phyloP scores from a whole-genome alignment of 2,888 invertebrate genomes.

The Aleiodes testaceus region DNA sequence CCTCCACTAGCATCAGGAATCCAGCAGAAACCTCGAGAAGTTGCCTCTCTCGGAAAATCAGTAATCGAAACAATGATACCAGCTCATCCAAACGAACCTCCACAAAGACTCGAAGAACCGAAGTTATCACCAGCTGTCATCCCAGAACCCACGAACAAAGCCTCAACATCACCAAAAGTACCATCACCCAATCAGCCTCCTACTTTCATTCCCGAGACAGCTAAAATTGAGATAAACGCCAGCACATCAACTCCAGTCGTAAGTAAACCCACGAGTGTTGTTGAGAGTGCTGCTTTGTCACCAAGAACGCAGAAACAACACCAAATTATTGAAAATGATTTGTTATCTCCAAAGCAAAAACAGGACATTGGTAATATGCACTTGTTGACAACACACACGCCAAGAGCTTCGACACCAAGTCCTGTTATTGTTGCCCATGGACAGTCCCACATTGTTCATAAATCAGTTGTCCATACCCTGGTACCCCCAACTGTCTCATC shows the following conservation, averaged over 20 bases:
- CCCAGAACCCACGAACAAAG: conserved; percentile 67
- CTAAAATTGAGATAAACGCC: conserved; percentile 68
- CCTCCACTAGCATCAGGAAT: conserved; percentile 62
- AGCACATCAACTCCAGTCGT: conserved; percentile 61
- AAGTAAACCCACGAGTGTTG: conserved; percentile 52
- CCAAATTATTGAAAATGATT: conserved; percentile 53
- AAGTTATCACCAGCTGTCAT: conserved; percentile 68
- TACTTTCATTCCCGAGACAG: conserved; percentile 70
- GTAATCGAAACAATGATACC: conserved; percentile 69
- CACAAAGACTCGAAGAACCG: conserved; percentile 65
- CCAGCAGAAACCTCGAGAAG: conserved; percentile 59
- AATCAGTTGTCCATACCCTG: conserved; percentile 59
- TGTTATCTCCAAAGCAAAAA: conserved; percentile 62
- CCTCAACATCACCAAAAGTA: conserved; percentile 70
- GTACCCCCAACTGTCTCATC: conserved; percentile 53
- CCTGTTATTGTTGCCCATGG: conserved; percentile 73
- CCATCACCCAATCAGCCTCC: conserved; percentile 71
- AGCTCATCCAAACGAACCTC: conserved; percentile 61
- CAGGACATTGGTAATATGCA: conserved; percentile 75
- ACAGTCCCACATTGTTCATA: conserved; percentile 62
- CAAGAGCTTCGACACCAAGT: conserved; percentile 73
- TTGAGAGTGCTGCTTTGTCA: conserved; percentile 57
- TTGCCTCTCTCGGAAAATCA: conserved; percentile 59
- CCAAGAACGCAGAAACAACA: conserved; percentile 60
- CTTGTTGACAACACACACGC: conserved; percentile 80